Evolutionary conservation across 2,888 invertebrate species (phyloP).

Genomic region (Ichneumoninae sp.): DNA sequence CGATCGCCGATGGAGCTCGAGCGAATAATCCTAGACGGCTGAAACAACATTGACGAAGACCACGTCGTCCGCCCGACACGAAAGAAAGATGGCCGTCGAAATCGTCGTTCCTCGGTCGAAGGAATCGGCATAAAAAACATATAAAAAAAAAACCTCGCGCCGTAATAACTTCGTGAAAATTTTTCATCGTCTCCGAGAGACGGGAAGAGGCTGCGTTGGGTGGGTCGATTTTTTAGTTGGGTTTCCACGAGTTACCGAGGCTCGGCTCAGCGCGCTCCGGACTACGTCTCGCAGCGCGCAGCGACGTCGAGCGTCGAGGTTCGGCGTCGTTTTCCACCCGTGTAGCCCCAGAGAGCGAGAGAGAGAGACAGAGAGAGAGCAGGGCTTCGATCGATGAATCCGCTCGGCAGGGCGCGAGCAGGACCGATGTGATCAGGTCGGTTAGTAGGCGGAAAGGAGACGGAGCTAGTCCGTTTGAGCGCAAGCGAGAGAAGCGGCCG

Average conservation of each 20-base stretch:
- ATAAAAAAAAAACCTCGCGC: not conserved
- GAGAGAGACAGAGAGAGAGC: conserved; percentile 15
- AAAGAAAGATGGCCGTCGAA: too few relatives aligned
- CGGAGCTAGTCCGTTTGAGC: conserved; percentile 22
- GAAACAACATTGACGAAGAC: too few relatives aligned
- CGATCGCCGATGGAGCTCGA: conserved; percentile 55
- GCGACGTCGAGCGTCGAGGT: conserved; percentile 16
- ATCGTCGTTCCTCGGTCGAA: too few relatives aligned
- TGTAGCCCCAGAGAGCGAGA: not conserved
- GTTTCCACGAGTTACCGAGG: not conserved
- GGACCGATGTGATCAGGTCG: conserved; percentile 78
- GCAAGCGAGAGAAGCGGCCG: conserved; percentile 65
- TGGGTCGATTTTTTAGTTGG: not conserved
- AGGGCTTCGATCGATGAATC: conserved; percentile 65
- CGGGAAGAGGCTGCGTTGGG: not conserved
- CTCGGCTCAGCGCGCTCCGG: not conserved
- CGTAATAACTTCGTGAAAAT: not conserved
- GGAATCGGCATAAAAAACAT: not conserved
- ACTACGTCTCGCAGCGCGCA: conserved; percentile 1
- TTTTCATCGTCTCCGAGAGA: not conserved
- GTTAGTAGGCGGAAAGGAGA: conserved; percentile 74
- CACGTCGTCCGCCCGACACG: too few relatives aligned
- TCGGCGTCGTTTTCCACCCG: conserved; percentile 17
- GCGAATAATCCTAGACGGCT: too few relatives aligned
- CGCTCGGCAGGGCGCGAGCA: conserved; percentile 65